A percentile compares a stretch with the other conserved stretches of the same genome.
These are phyloP conservation scores for Myotis lucifugus DNA, from an alignment of 2,113 vertebrate species.

Conservation along the genomic window DNA sequence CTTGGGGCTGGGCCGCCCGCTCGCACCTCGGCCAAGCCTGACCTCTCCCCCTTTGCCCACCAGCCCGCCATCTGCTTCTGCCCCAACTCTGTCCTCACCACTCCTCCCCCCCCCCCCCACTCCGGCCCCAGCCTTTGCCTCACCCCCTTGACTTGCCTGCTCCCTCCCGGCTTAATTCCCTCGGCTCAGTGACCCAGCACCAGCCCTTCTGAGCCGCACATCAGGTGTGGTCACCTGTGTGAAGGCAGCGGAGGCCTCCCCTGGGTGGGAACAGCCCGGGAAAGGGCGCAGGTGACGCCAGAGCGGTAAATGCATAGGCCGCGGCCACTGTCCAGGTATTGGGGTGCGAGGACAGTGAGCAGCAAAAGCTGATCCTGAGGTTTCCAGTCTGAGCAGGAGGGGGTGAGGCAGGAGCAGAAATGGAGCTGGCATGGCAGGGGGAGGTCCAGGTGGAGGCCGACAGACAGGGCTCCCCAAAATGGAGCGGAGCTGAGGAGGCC, in stretches of 20 bases:
- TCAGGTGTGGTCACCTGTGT: rapidly evolving
- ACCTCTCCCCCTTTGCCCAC: neutral
- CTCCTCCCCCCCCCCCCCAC: too few species aligned
- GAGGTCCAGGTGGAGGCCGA: too few species aligned
- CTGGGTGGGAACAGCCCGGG: neutral
- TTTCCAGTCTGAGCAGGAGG: neutral
- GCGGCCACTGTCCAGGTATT: neutral
- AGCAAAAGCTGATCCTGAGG: neutral
- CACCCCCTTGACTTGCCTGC: neutral
- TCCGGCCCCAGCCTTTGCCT: neutral
- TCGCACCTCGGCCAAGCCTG: neutral
- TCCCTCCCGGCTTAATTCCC: neutral
- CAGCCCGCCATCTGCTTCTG: neutral
- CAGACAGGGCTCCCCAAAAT: neutral
- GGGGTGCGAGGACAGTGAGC: neutral
- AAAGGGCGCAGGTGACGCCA: neutral
- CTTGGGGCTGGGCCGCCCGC: rapidly evolving
- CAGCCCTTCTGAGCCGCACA: neutral
- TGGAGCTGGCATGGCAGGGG: neutral
- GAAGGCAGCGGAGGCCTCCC: neutral
- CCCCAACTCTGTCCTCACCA: neutral
- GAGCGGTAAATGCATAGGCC: neutral
- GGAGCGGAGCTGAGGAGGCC: neutral
- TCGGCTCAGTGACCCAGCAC: rapidly evolving
- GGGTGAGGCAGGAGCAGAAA: neutral